Percentiles rank a stretch among this genome's conserved stretches.
Conservation (phyloP, 1,140 invertebrate species). For the Heliconius nattereri region DNA sequence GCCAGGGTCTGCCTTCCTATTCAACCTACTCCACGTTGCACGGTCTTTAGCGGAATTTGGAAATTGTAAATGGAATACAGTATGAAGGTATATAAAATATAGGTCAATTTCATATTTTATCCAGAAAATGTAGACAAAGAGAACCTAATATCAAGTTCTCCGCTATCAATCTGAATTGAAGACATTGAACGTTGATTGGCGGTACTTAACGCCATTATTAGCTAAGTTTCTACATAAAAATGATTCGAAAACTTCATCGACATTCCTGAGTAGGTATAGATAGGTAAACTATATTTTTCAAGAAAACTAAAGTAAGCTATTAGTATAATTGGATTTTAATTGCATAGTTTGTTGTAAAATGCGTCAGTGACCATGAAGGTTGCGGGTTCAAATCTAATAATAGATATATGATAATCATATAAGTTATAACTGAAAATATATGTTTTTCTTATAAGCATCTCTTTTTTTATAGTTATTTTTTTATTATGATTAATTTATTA, state of each 20-base stretch:
- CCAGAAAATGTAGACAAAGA: too few relatives aligned
- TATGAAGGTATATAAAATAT: too few relatives aligned
- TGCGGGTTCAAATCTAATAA: constrained; percentile 11
- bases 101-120: too few relatives aligned
- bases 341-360: constrained; percentile 3
- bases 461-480: not conserved
- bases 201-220: not conserved
- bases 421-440: not conserved
- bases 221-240: not conserved
- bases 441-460: not conserved
- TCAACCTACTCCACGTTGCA: too few relatives aligned
- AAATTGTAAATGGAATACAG: too few relatives aligned
- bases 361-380: constrained; percentile 1
- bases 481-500: not conserved
- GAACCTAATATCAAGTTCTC: not conserved
- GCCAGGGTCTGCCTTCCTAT: too few relatives aligned
- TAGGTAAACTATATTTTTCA: not conserved
- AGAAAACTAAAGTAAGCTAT: not conserved
- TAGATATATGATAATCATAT: not conserved
- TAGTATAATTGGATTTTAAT: constrained; percentile 13
- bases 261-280: not conserved
- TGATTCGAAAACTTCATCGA: not conserved
- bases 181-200: too few relatives aligned
- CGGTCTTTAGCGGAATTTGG: too few relatives aligned
- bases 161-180: not conserved